These are phyloP conservation scores for Copidosoma aretas DNA, from an alignment of 2,888 invertebrate genomes.

Conservation along the genomic window DNA sequence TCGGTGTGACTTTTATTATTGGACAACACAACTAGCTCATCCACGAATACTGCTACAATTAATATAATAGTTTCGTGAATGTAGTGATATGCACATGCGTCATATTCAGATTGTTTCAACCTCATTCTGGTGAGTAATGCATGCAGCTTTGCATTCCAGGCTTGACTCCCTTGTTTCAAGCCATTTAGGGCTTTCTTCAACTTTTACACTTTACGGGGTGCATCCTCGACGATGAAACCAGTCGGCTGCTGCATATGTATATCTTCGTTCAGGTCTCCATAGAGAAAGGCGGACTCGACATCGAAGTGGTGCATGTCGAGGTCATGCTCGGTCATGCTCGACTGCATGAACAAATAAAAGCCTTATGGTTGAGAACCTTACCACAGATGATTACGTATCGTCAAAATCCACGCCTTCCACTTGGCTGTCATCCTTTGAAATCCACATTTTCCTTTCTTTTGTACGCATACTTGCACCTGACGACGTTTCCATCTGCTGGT, in stretches of 20 bases:
- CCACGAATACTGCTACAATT: no score
- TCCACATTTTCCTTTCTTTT: slow-evolving; percentile 11
- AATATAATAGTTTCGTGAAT: no score
- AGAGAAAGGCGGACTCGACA: slow-evolving; percentile 30
- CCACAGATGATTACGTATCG: slow-evolving; percentile 35
- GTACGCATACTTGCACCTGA: slow-evolving; percentile 10
- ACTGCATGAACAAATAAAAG: slow-evolving; percentile 27
- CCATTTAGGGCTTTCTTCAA: not conserved
- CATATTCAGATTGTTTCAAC: slow-evolving; percentile 1
- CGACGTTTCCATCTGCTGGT: not conserved
- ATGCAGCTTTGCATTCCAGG: not conserved
- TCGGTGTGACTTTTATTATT: no score
- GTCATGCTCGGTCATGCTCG: slow-evolving; percentile 8
- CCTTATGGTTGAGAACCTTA: slow-evolving; percentile 23
- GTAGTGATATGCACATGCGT: not conserved
- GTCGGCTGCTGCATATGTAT: slow-evolving; percentile 7
- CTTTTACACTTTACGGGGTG: not conserved
- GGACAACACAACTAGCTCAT: no score
- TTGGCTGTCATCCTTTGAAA: slow-evolving; percentile 29
- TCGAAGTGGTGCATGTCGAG: slow-evolving; percentile 23
- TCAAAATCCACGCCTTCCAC: slow-evolving; percentile 23
- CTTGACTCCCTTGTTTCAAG: not conserved
- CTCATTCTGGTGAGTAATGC: not conserved
- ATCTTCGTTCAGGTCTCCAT: slow-evolving; percentile 10
- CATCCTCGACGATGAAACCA: not conserved